Evolutionary conservation across 2,888 invertebrate species (phyloP), one percentile per base, ranked within the genome.

Genomic region (Andrena camellia): DNA sequence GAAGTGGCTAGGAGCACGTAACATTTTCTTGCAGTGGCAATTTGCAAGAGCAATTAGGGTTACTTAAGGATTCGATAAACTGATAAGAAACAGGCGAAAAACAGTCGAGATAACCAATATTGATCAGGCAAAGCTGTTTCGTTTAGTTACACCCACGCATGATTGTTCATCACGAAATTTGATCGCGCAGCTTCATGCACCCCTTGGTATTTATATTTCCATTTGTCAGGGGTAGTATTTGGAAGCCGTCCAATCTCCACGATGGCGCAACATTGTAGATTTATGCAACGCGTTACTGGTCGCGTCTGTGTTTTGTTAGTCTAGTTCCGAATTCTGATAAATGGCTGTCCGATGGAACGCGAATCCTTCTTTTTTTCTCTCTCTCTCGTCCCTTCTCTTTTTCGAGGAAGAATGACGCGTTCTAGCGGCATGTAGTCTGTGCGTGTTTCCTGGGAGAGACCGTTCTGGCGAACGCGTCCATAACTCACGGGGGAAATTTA

Each of bases 401-500:
- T 13, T 29, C 13, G 42, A n/a, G 13, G 50, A 68, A 54, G 26
- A 48, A 54, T 60, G 69, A 71, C 59, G 78, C 42, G 59, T 72
- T 78, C 50, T 54, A 48, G 26, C 33, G 26, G 10, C 54, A 60
- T 63, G 35, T 17, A 59, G 57, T 26, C n/a, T 68, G 17, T 10
- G 68, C 54, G 6, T 8, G 57, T 76, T 72, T 75, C 42, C 64
- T 31, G 52, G 17, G 59, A 57, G 67, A 52, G 26, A 67, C 59
- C 33, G 72, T 31, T 70, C n/a, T 17, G 26, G 48, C 29, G 23
- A 29, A 29, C 48, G 23, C 20, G 20, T 20, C 20, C 71, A 64
- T 84, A 88, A 84, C 73, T 76, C 63, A 17, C 20, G 33, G 1
- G 8, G 26, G 60, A 62, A 82, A 88, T 88, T 86, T 88, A 88